phyloP scores from a whole-genome alignment of 2,113 vertebrate species.

The Bombycilla garrulus region DNA sequence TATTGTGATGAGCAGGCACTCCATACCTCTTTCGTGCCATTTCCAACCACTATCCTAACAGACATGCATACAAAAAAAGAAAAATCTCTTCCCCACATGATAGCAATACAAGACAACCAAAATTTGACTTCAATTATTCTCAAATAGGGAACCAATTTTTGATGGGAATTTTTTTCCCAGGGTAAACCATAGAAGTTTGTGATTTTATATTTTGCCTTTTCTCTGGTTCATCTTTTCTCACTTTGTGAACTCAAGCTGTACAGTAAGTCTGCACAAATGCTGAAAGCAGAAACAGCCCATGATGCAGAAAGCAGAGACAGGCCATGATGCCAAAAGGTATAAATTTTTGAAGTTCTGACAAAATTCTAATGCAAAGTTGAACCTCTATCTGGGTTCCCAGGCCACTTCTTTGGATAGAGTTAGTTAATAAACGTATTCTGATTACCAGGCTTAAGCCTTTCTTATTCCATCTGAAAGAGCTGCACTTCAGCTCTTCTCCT shows the following conservation, averaged over 20 bases:
- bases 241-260: not conserved
- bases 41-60: not conserved
- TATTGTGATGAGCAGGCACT: not conserved
- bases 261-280: not conserved
- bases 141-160: not conserved
- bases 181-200: not conserved
- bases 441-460: conserved; percentile 15
- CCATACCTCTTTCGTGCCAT: not conserved
- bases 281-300: not conserved
- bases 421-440: conserved; percentile 27
- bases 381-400: conserved; percentile 25
- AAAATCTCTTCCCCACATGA: not conserved
- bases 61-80: not conserved
- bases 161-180: not conserved
- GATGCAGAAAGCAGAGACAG: not conserved
- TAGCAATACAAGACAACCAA: not conserved
- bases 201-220: not conserved
- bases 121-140: not conserved
- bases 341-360: not conserved
- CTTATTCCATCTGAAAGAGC: conserved; percentile 43
- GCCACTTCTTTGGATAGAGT: not conserved
- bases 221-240: not conserved
- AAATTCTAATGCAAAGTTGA: not conserved
- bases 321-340: not conserved
- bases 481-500: conserved; percentile 34